These are phyloP conservation scores for Diglossa cyanea DNA, from an alignment of 2,797 vertebrate genomes.

Conservation along the genomic window DNA sequence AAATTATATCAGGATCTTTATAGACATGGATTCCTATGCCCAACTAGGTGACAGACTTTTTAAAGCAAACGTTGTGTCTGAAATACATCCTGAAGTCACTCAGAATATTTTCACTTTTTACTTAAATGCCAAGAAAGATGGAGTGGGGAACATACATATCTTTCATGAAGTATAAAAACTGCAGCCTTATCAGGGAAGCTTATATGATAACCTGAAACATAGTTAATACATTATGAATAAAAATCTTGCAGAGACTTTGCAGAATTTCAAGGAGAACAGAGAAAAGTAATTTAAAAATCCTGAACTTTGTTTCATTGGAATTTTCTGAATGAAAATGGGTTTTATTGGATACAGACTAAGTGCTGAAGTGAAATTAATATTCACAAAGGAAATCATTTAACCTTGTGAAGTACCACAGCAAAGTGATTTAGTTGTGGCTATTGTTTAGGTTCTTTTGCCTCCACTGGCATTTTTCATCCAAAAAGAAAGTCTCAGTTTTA, in stretches of 20 bases:
- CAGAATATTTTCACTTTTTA: not conserved
- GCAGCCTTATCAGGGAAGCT: not conserved
- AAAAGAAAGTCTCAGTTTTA: not conserved
- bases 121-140: not conserved
- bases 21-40: not conserved
- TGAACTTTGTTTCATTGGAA: not conserved
- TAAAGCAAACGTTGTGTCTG: not conserved
- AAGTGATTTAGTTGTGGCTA: not conserved
- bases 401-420: not conserved
- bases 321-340: not conserved
- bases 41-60: not conserved
- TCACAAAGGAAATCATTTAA: not conserved
- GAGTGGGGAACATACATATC: not conserved
- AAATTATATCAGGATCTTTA: not conserved
- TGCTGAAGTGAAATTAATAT: not conserved
- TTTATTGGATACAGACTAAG: not conserved
- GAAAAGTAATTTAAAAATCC: not conserved
- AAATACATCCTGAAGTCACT: not conserved
- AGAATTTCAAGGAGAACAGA: not conserved
- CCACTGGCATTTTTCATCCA: not conserved
- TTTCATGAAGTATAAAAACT: not conserved
- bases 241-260: not conserved
- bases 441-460: not conserved
- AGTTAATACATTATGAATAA: not conserved
- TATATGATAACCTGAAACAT: not conserved